A percentile compares a stretch with the other conserved stretches of the same genome.
These are phyloP conservation scores for Cherax quadricarinatus DNA, from an alignment of 1,140 invertebrate species.

Conservation along the genomic window DNA sequence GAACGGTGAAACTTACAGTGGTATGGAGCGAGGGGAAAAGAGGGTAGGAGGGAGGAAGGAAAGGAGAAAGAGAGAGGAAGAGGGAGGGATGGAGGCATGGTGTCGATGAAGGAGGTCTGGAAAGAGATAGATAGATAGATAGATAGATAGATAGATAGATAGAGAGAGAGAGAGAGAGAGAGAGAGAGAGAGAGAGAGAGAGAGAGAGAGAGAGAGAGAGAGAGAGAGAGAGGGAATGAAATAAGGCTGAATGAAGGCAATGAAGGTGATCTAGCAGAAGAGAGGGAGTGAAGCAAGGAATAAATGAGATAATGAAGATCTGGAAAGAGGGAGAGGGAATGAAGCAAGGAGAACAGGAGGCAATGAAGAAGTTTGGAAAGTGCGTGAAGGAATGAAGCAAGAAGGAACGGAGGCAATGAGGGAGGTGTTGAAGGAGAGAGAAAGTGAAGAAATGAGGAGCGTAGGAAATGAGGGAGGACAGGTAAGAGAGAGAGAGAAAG, in stretches of 20 bases:
- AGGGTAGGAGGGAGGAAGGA: neutral
- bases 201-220: slow-evolving; percentile 6
- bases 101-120: too few species aligned
- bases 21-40: neutral
- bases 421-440: too few species aligned
- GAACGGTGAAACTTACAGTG: neutral
- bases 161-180: slow-evolving; percentile 6
- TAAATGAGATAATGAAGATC: too few species aligned
- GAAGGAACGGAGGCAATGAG: too few species aligned
- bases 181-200: neutral
- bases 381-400: too few species aligned
- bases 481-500: too few species aligned
- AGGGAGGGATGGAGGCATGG: neutral
- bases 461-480: too few species aligned
- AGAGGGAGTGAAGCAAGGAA: too few species aligned
- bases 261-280: too few species aligned
- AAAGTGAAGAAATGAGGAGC: too few species aligned
- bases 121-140: neutral
- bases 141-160: neutral
- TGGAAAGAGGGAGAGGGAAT: neutral
- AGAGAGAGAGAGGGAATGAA: neutral
- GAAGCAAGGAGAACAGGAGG: too few species aligned
- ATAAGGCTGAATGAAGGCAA: neutral
- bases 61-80: neutral
- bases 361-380: too few species aligned